A percentile compares a stretch with the other conserved stretches of the same genome.
phyloP scores from a whole-genome alignment of 1,140 invertebrate species.

The Globodera ellingtonae region DNA sequence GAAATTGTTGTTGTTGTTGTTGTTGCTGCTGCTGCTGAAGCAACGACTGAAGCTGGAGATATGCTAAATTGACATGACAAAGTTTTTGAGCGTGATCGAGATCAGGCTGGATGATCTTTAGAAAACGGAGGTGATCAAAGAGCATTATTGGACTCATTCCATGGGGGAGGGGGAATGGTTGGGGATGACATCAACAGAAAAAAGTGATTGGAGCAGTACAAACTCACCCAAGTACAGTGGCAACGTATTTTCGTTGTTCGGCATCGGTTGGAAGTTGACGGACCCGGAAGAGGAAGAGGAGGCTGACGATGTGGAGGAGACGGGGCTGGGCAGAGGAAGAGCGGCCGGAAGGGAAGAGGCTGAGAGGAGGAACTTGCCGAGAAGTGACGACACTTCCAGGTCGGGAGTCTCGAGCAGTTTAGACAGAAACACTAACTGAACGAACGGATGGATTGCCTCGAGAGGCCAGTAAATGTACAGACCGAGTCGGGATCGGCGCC shows the following conservation, averaged over 20 bases:
- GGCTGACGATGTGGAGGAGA: not conserved
- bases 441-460: conserved; percentile 17
- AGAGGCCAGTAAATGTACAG: not conserved
- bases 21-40: not conserved
- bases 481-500: not conserved
- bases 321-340: not conserved
- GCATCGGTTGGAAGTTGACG: not conserved
- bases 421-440: conserved; percentile 48
- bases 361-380: conserved; percentile 10
- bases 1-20: not conserved
- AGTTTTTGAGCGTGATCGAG: not conserved
- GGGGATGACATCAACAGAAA: not conserved
- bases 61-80: not conserved
- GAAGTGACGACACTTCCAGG: conserved; percentile 33
- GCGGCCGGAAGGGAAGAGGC: not conserved
- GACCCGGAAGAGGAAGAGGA: conserved; percentile 1
- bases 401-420: conserved; percentile 43
- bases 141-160: not conserved
- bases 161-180: not conserved
- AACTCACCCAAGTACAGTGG: conserved; percentile 1
- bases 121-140: not conserved
- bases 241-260: conserved; percentile 4
- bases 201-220: not conserved
- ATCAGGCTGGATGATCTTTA: not conserved
- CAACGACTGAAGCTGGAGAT: not conserved